Evolutionary conservation across 2,113 vertebrate genomes (phyloP).

Genomic region (Oreochromis niloticus): DNA sequence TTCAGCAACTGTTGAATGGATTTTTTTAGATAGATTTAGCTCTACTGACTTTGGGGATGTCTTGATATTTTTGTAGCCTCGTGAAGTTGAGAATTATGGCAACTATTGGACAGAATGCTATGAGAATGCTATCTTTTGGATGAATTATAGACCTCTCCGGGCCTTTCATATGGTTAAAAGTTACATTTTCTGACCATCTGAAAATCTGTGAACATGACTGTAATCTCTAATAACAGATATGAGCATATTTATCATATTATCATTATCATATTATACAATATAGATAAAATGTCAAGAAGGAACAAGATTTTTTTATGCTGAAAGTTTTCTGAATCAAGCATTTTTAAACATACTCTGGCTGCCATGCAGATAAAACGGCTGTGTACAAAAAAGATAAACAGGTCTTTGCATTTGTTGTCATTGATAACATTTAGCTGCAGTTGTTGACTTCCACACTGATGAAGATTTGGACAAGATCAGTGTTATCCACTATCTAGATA

Average conservation of each 20-base stretch:
- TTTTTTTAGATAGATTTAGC: not conserved
- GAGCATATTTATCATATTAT: not conserved
- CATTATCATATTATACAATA: not conserved
- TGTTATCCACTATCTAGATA: not conserved
- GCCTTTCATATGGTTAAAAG: not conserved
- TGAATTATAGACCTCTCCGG: not conserved
- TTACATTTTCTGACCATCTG: not conserved
- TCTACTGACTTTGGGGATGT: not conserved
- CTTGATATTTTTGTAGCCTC: not conserved
- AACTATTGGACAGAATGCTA: not conserved
- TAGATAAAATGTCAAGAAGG: not conserved
- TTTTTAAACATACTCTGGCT: not conserved
- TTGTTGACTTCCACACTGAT: not conserved
- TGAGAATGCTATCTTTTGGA: accelerated
- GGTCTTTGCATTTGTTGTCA: accelerated
- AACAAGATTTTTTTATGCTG: not conserved
- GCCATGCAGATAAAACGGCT: not conserved
- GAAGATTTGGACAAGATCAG: not conserved
- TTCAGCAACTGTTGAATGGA: not conserved
- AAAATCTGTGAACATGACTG: not conserved
- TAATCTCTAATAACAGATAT: not conserved
- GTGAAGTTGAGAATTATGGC: not conserved
- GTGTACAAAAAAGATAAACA: not conserved
- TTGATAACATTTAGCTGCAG: not conserved
- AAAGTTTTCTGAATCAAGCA: not conserved